Percentiles rank a stretch among this genome's conserved stretches.
Evolutionary conservation across 2,888 invertebrate species (phyloP).

Genomic region (Branchellion lobata): DNA sequence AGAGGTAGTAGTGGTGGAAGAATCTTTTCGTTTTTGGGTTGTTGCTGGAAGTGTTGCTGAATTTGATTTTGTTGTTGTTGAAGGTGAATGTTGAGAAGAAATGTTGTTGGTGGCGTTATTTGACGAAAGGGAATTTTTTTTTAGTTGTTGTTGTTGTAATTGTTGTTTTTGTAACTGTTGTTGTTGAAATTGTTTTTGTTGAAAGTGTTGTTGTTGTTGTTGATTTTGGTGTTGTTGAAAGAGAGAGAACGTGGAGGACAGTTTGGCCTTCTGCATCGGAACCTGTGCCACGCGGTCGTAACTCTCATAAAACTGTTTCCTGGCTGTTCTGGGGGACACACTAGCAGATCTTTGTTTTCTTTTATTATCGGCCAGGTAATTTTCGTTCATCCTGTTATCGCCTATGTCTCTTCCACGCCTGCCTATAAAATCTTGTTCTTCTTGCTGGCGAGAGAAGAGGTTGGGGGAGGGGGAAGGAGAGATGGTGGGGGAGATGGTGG

Average conservation of each 20-base stretch:
- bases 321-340: constrained; percentile 48
- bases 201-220: background rate
- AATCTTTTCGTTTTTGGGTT: no score
- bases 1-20: background rate
- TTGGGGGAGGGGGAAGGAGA: background rate
- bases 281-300: constrained; percentile 36
- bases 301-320: constrained; percentile 50
- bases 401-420: background rate
- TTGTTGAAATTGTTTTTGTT: background rate
- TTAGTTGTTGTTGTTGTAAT: constrained; percentile 15
- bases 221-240: background rate
- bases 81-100: constrained; percentile 9
- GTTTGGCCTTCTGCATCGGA: background rate
- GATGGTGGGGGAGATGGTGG: background rate
- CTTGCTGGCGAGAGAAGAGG: background rate
- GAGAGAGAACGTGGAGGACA: background rate
- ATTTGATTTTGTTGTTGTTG: background rate
- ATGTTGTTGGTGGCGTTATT: constrained; percentile 22
- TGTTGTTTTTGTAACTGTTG: constrained; percentile 10
- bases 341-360: constrained; percentile 43
- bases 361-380: no score
- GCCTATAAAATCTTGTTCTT: no score
- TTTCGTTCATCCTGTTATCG: background rate
- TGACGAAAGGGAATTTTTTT: constrained; percentile 15
- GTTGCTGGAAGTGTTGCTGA: no score